Evolutionary conservation across 2,797 vertebrate genomes (phyloP).

Genomic region (Chiloscyllium punctatum): DNA sequence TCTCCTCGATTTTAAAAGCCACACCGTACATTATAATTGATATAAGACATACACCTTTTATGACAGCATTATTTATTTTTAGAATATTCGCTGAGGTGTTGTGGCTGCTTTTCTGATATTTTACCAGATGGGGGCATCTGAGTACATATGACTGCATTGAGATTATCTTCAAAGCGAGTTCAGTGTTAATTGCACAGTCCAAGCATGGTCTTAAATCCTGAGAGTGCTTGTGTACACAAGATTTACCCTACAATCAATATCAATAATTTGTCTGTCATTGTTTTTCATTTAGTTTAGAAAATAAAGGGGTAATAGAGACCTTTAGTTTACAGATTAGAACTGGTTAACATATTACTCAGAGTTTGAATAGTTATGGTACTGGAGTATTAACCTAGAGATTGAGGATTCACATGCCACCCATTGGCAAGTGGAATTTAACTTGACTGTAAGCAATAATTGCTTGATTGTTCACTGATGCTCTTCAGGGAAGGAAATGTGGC

Average conservation of each 20-base stretch:
- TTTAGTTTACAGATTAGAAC: not conserved
- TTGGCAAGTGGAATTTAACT: not conserved
- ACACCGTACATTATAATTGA: too few relatives aligned
- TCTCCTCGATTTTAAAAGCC: too few relatives aligned
- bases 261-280: not conserved
- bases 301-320: not conserved
- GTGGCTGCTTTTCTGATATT: not conserved
- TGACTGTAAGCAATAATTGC: not conserved
- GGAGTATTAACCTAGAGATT: not conserved
- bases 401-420: not conserved
- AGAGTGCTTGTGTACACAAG: not conserved
- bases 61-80: not conserved
- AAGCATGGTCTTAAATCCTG: not conserved
- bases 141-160: not conserved
- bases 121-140: not conserved
- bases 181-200: not conserved
- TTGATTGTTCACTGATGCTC: not conserved
- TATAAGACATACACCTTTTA: too few relatives aligned
- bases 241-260: not conserved
- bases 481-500: not conserved
- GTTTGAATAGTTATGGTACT: not conserved
- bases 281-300: not conserved
- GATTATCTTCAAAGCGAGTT: not conserved
- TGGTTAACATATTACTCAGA: not conserved
- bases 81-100: not conserved